Base-by-base conservation (phyloP, 2,113 vertebrate species). In the Pygoscelis antarcticus region DNA sequence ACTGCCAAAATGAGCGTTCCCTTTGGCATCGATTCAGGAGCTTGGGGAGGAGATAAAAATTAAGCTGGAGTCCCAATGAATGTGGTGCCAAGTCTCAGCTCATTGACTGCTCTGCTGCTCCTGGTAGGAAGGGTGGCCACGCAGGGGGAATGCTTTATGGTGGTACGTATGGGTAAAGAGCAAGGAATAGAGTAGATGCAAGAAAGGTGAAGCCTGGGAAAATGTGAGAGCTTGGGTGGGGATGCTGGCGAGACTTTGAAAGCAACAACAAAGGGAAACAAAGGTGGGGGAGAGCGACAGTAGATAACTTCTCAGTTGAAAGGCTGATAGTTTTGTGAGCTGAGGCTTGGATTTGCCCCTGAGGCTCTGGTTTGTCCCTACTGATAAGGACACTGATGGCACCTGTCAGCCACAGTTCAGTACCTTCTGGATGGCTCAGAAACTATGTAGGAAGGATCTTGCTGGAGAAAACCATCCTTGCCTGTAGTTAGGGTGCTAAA, bases 21-120 rank as follows among this genome's bases (percentile, higher is more conserved):
- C 82, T 91, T 93, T 97, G 96, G 96, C 96, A 51, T 76, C 1
- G 2, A 9, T 87, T 88, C 92, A 85, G 82, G 90, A 91, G 55
- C 80, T 89, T 36, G 57, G 13, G 21, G 38, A 7, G 64, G 42
- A 72, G 84, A 75, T 84, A 85, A 57, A 95, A 93, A 72, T 87
- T 94, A 87, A 83, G 49, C 68, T 72, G 74, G 40, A 90, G 82
- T 89, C 77, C 72, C 4, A 5, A 3, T 52, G 77, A 82, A 46
- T 8, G 9, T 32, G 32, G 25, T 91, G 96, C 95, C 89, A 90
- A 87, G 64, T 89, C 92, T 81, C 42, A 34, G 81, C 80, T 95
- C 58, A 3, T 54, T 52, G 52, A 36, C 54, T 91, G 66, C 74
- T 93, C 34, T 71, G 80, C 83, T 92, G 83, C 58, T 83, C 11